These are phyloP conservation scores for Polyploca ridens DNA, from an alignment of 2,888 invertebrate genomes.

Conservation along the genomic window DNA sequence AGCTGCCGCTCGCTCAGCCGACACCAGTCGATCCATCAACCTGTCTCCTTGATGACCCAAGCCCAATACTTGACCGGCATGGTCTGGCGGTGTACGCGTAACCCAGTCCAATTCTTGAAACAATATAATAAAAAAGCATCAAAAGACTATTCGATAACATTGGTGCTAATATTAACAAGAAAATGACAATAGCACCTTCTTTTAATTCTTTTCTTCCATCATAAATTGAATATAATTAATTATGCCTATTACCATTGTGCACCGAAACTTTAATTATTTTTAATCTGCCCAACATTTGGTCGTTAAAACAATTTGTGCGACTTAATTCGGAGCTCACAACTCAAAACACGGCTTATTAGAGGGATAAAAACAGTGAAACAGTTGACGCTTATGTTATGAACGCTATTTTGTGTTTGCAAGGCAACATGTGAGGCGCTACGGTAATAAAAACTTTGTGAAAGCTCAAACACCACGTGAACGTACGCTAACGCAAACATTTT, in stretches of 20 bases:
- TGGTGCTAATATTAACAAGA: too few species aligned
- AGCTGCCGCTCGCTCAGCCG: slow-evolving; percentile 36
- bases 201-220: too few species aligned
- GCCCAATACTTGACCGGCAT: slow-evolving; percentile 34
- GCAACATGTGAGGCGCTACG: slow-evolving; percentile 33
- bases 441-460: slow-evolving; percentile 45
- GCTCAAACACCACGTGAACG: slow-evolving; percentile 29
- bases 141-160: background rate
- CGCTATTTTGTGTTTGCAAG: slow-evolving; percentile 19
- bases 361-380: background rate
- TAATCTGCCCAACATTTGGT: background rate
- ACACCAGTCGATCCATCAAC: slow-evolving; percentile 53
- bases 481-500: slow-evolving; percentile 43
- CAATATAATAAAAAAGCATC: background rate
- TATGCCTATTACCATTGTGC: background rate
- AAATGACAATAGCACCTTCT: too few species aligned
- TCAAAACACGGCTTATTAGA: background rate
- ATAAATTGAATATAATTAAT: too few species aligned
- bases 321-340: background rate
- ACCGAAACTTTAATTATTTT: background rate
- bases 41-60: slow-evolving; percentile 54
- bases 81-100: slow-evolving; percentile 20
- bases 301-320: background rate
- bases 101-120: slow-evolving; percentile 23
- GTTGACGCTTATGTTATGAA: slow-evolving; percentile 15